These are phyloP conservation scores for Dasypolia templi DNA, from an alignment of 2,888 invertebrate species.

Conservation along the genomic window DNA sequence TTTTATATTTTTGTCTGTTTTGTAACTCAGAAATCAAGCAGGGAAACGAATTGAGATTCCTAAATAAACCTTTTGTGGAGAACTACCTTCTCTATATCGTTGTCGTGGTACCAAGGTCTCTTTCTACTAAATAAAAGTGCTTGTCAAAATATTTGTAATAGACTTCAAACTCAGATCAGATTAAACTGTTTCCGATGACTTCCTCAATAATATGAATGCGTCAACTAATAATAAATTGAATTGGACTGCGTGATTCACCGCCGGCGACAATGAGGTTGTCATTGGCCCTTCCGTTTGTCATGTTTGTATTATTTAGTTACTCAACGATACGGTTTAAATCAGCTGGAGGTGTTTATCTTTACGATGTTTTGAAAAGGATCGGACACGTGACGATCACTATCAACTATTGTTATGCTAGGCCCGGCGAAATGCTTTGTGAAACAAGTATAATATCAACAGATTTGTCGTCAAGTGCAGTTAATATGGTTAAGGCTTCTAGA, in stretches of 20 bases:
- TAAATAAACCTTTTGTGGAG: conserved; percentile 7
- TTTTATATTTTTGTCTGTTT: conserved; percentile 23
- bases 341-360: conserved; percentile 20
- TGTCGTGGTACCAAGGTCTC: background rate
- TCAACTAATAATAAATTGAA: conserved; percentile 48
- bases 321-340: conserved; percentile 21
- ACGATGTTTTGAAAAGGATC: conserved; percentile 35
- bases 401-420: conserved; percentile 31
- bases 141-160: conserved; percentile 11
- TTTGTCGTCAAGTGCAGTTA: background rate
- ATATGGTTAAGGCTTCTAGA: background rate
- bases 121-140: background rate
- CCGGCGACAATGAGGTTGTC: conserved; percentile 45
- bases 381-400: conserved; percentile 20
- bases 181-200: conserved; percentile 35
- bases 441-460: background rate
- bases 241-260: conserved; percentile 55
- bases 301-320: conserved; percentile 7
- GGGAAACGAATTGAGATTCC: conserved; percentile 2
- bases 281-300: conserved; percentile 31
- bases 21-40: conserved; percentile 26
- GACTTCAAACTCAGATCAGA: conserved; percentile 24
- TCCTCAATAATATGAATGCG: conserved; percentile 46
- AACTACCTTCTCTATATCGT: background rate
- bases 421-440: conserved; percentile 1